Conservation (phyloP, 2,888 invertebrate genomes). For the Heteromyza rotundicornis region DNA sequence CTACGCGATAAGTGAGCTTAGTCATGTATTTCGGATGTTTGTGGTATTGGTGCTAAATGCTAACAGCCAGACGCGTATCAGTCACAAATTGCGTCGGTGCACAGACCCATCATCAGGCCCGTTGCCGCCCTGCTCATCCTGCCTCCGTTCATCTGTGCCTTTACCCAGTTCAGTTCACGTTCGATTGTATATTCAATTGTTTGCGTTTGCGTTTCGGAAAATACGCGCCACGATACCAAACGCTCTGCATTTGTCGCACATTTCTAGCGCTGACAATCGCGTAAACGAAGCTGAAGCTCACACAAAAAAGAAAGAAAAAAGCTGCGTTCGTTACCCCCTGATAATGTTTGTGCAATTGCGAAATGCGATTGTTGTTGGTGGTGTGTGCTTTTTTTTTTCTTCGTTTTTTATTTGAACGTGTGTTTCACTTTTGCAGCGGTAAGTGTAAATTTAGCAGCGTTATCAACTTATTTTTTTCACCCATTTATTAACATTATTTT, state of each 20-base stretch:
- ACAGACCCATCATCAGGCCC: neutral
- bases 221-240: too few species aligned
- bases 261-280: neutral
- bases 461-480: constrained; percentile 9
- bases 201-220: neutral
- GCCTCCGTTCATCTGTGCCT: too few species aligned
- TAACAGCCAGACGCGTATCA: neutral
- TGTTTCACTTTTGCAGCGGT: neutral
- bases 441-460: constrained; percentile 13
- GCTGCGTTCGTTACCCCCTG: constrained; percentile 3
- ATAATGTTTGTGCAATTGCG: constrained; percentile 6
- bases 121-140: too few species aligned
- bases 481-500: constrained; percentile 1
- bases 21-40: neutral
- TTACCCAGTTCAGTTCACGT: too few species aligned
- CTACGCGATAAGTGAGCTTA: neutral
- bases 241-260: neutral
- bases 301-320: too few species aligned
- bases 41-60: too few species aligned
- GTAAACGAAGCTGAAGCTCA: too few species aligned
- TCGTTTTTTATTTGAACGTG: neutral
- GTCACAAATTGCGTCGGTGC: neutral
- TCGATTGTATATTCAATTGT: neutral
- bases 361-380: neutral
- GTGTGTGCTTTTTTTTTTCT: too few species aligned